Base-by-base conservation (phyloP, 2,113 vertebrate genomes). In the Thamnophis sirtalis region DNA sequence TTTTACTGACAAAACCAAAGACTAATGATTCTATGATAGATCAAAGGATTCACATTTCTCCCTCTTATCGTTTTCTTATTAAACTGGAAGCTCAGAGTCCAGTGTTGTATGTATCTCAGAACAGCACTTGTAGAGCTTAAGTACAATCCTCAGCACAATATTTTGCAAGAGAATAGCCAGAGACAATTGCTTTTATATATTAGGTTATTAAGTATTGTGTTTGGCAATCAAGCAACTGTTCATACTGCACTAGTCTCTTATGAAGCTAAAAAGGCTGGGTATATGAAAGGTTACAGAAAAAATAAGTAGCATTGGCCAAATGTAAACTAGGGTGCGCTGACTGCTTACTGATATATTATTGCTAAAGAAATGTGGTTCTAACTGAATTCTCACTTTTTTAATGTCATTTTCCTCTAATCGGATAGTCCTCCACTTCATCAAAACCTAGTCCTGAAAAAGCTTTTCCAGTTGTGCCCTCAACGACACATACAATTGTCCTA, bases 211-310 rank as follows among this genome's bases (percentile, higher is more conserved):
- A 58, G 55, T 24, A 63, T 63, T 63, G 33, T 90, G 87, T 89
- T 68, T 54, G 58, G 87, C 92, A 89, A 17, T 93, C 84, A 92
- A 91, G 85, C 19, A 58, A 55, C 26, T 92, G 84, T 88, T 91
- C 73, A 93, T 17, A 84, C 90, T 86, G 87, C 60, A 2, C 15
- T 88, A 92, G 92, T 80, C 91, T 92, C 93, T 94, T 88, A 17
- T 88, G 54, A 56, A 85, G 90, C 26, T 7, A 48, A 56, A 93
- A 87, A 89, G 89, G 85, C 93, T 90, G 93, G 24, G 54, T 94
- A 93, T 94, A 94, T 92, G 92, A 94, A 95, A 92, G 84, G 84
- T 94, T 92, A 92, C 93, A 95, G 93, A 92, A 87, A 50, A 94
- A 95, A 87, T 95, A 94, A 86, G 92, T 54, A 19, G 93, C 94